Conservation (phyloP, 2,113 vertebrate species). For the Castor canadensis region DNA sequence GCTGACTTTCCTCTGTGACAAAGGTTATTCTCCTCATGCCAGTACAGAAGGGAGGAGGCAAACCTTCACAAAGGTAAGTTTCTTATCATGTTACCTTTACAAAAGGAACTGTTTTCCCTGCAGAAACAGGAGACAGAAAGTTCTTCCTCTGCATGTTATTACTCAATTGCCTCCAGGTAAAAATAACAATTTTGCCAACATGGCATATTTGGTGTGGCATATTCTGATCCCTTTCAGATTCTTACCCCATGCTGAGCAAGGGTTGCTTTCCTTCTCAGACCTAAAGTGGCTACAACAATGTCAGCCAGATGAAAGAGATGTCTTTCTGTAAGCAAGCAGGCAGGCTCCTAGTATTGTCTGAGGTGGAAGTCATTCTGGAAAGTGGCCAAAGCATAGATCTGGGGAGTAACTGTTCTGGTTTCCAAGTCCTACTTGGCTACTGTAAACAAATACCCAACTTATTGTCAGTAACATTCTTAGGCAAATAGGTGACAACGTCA, state of each 20-base stretch:
- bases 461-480: constrained; percentile 44
- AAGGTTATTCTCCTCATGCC: neutral
- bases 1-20: neutral
- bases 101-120: neutral
- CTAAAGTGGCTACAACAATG: neutral
- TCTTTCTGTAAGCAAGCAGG: neutral
- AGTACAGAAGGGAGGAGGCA: neutral
- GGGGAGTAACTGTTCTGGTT: constrained; percentile 27
- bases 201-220: neutral
- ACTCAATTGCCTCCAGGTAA: neutral
- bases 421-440: constrained; percentile 15
- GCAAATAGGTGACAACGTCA: neutral
- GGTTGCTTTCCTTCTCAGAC: neutral
- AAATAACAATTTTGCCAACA: neutral
- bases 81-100: neutral
- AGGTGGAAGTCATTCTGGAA: neutral
- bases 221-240: neutral
- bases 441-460: constrained; percentile 48
- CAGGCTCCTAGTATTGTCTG: neutral
- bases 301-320: neutral
- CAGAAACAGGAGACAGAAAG: neutral
- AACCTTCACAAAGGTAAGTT: neutral
- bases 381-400: constrained; percentile 15
- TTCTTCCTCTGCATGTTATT: neutral
- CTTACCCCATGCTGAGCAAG: neutral